phyloP scores from a whole-genome alignment of 2,113 vertebrate genomes.

The Eulacestoma nigropectus region DNA sequence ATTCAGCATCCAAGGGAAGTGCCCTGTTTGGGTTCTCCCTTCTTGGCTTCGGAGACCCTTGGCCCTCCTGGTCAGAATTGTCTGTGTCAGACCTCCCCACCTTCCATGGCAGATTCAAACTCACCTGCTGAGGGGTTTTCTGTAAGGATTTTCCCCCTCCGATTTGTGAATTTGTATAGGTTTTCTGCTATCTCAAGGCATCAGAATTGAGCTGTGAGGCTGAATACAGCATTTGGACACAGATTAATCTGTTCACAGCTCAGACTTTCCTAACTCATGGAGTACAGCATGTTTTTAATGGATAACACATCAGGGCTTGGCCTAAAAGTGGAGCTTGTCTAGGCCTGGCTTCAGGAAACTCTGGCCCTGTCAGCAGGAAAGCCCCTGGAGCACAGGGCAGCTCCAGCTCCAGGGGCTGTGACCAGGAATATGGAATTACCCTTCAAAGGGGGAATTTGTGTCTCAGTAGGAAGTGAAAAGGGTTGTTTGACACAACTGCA shows the following conservation, averaged over 20 bases:
- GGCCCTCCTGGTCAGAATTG: neutral
- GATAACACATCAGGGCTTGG: accelerated
- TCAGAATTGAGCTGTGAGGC: neutral
- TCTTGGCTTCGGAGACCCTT: neutral
- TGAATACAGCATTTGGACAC: neutral
- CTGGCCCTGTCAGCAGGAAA: neutral
- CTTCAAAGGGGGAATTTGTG: neutral
- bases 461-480: neutral
- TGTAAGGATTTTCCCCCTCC: neutral
- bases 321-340: neutral
- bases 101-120: neutral
- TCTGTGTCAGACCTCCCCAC: neutral
- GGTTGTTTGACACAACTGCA: neutral
- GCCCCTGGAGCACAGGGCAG: neutral
- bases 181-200: neutral
- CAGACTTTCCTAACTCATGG: neutral
- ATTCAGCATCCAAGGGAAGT: neutral
- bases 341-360: neutral
- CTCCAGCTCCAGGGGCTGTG: neutral
- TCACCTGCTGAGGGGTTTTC: neutral
- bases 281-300: neutral
- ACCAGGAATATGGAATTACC: accelerated
- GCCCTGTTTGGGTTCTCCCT: too few species aligned
- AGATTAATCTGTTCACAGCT: neutral
- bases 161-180: accelerated